Conservation (phyloP, 2,113 vertebrate genomes). For the Bambusicola thoracicus region DNA sequence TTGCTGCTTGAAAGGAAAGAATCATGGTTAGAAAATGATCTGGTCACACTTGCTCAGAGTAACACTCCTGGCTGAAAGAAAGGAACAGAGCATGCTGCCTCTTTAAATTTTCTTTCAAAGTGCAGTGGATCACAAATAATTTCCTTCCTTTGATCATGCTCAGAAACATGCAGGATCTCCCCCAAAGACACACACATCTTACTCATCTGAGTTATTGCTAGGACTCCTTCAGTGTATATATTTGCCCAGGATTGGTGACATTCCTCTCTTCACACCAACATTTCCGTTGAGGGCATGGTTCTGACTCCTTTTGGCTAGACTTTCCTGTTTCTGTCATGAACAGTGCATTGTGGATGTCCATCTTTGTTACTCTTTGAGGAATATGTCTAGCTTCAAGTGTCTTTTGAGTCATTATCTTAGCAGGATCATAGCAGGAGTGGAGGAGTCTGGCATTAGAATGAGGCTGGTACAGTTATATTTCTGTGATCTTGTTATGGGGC, state of each 20-base stretch:
- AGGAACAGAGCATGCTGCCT: neutral
- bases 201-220: neutral
- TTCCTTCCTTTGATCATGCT: neutral
- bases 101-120: neutral
- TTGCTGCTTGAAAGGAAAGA: neutral
- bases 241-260: neutral
- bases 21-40: neutral
- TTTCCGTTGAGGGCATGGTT: neutral
- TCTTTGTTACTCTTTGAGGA: neutral
- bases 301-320: neutral
- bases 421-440: neutral
- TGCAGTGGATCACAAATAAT: neutral
- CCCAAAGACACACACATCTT: neutral
- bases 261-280: neutral
- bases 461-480: neutral
- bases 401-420: neutral
- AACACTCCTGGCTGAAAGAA: neutral
- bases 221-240: too few relatives aligned
- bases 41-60: neutral
- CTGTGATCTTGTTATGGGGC: neutral
- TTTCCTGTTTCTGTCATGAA: neutral
- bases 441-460: neutral
- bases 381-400: neutral
- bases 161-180: neutral
- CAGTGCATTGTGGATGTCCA: neutral